Conservation (phyloP, 2,113 vertebrate genomes). For the Tichodroma muraria region DNA sequence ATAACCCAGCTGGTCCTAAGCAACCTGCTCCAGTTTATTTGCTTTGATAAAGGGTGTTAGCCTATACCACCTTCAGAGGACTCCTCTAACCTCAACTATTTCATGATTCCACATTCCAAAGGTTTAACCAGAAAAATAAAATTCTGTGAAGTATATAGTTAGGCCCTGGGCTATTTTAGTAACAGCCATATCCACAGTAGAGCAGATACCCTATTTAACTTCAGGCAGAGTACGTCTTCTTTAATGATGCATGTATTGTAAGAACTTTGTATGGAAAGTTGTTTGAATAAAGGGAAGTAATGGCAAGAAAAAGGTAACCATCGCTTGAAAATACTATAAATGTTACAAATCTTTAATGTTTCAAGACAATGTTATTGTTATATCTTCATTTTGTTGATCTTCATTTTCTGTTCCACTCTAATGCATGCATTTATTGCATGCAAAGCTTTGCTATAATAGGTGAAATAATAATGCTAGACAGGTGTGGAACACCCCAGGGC, state of each 20-base stretch:
- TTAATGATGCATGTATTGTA: neutral
- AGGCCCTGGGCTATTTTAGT: neutral
- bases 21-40: neutral
- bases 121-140: neutral
- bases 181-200: neutral
- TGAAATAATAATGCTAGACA: neutral
- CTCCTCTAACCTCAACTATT: neutral
- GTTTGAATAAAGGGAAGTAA: neutral
- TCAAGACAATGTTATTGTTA: neutral
- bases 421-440: neutral
- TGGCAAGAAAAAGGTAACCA: neutral
- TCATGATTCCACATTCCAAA: neutral
- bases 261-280: neutral
- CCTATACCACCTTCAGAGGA: neutral
- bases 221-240: neutral
- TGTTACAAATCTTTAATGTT: neutral
- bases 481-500: neutral
- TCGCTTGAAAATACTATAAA: neutral
- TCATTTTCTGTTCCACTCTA: neutral
- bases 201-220: neutral
- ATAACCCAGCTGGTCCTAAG: neutral
- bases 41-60: neutral
- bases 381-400: neutral
- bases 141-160: neutral
- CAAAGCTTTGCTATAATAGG: neutral